These are phyloP conservation scores for Marronus borbonicus DNA, from an alignment of 2,888 invertebrate genomes.

Conservation along the genomic window DNA sequence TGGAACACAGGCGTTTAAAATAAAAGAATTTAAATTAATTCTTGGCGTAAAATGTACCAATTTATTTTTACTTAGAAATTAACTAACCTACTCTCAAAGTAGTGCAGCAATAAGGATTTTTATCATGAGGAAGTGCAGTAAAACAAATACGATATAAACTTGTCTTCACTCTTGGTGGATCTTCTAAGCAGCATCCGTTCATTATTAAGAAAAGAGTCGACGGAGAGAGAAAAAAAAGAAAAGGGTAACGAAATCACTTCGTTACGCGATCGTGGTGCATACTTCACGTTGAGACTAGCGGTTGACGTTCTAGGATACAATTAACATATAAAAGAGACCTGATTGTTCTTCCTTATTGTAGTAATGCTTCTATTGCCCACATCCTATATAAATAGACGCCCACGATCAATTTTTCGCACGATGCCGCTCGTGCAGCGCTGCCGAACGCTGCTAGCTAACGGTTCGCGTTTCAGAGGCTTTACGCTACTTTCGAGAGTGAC, in stretches of 20 bases:
- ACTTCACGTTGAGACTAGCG: constrained; percentile 41
- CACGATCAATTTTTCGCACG: constrained; percentile 51
- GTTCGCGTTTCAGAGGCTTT: not conserved
- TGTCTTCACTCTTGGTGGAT: too few species aligned
- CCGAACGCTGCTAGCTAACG: constrained; percentile 1
- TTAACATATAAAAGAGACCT: constrained; percentile 59
- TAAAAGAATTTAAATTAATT: too few species aligned
- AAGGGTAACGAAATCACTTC: constrained; percentile 12
- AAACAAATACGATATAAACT: too few species aligned
- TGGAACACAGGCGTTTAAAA: too few species aligned
- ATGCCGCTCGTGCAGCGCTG: constrained; percentile 38
- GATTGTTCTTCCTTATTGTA: constrained; percentile 60
- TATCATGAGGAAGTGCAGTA: too few species aligned
- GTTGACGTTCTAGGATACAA: constrained; percentile 51
- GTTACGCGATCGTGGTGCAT: constrained; percentile 10
- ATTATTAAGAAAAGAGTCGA: too few species aligned
- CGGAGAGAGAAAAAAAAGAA: not conserved
- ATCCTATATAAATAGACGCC: constrained; percentile 56
- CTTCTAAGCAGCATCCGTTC: too few species aligned
- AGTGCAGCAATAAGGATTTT: too few species aligned
- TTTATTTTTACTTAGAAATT: too few species aligned
- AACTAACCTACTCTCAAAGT: too few species aligned
- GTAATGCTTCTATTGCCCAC: constrained; percentile 59
- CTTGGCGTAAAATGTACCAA: too few species aligned
- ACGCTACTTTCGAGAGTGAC: too few species aligned